Percentiles rank a stretch among this genome's conserved stretches.
Conservation (phyloP, 1,140 invertebrate genomes). For the Drosophila littoralis region DNA sequence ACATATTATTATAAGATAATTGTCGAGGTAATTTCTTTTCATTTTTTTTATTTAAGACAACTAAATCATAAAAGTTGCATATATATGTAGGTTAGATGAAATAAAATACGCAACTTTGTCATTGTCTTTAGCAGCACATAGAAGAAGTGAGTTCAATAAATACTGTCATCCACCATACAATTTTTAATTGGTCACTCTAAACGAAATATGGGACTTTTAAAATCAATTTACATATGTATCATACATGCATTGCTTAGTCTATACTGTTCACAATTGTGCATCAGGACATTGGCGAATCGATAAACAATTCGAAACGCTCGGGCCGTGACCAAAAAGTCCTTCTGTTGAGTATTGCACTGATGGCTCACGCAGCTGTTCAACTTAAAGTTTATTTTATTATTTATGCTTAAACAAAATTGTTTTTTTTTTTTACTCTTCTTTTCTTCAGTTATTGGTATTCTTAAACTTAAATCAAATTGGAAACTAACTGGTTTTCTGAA, state of each 20-base stretch:
- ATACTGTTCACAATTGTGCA: slow-evolving; percentile 19
- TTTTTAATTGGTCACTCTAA: background rate
- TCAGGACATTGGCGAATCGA: background rate
- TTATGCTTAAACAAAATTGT: slow-evolving; percentile 7
- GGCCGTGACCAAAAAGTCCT: background rate
- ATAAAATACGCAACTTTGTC: background rate
- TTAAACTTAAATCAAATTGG: slow-evolving; percentile 3
- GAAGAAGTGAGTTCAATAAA: background rate
- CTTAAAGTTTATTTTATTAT: slow-evolving; percentile 26
- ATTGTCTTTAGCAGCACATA: slow-evolving; percentile 4
- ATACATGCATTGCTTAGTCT: slow-evolving; percentile 2
- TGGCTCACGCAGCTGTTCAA: slow-evolving; percentile 22
- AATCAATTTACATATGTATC: background rate
- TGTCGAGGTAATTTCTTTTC: too few species aligned
- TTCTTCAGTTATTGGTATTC: background rate
- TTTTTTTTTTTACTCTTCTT: background rate
- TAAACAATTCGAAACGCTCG: background rate
- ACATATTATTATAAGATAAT: too few species aligned
- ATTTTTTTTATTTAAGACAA: too few species aligned
- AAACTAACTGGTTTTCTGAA: background rate
- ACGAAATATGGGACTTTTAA: background rate
- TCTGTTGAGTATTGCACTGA: slow-evolving; percentile 46
- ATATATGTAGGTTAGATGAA: slow-evolving; percentile 14
- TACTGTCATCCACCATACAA: slow-evolving; percentile 7
- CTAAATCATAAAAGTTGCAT: background rate